These are phyloP conservation scores for Centropus bengalensis DNA, from an alignment of 2,113 vertebrate species.

Conservation along the genomic window DNA sequence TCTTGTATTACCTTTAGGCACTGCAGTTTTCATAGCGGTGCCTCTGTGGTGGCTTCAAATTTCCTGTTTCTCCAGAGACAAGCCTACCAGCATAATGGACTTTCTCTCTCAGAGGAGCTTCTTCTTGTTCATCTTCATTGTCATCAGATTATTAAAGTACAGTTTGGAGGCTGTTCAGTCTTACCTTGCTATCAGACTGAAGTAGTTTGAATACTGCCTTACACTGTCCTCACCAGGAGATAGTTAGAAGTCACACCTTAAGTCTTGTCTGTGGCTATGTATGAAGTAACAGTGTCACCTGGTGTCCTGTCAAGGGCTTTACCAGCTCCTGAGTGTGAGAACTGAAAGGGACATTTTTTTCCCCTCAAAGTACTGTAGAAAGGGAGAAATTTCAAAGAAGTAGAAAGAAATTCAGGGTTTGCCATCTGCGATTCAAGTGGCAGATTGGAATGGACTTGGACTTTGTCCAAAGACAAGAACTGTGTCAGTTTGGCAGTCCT, in stretches of 20 bases:
- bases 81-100: background rate
- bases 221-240: background rate
- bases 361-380: background rate
- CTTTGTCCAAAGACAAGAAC: background rate
- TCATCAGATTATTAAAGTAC: background rate
- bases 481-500: background rate
- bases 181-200: background rate
- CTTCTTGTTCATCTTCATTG: background rate
- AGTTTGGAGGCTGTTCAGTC: background rate
- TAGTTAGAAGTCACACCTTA: fast-evolving
- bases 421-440: background rate
- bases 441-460: background rate
- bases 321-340: background rate
- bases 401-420: background rate
- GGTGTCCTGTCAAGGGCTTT: background rate
- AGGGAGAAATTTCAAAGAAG: background rate
- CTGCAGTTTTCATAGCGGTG: background rate
- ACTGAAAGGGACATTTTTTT: background rate
- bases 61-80: background rate
- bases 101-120: background rate
- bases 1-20: background rate
- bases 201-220: background rate
- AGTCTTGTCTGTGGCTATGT: background rate
- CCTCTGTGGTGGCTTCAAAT: background rate
- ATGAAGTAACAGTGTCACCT: background rate